Conservation (phyloP, 2,888 invertebrate genomes). For the Maniola hyperantus region DNA sequence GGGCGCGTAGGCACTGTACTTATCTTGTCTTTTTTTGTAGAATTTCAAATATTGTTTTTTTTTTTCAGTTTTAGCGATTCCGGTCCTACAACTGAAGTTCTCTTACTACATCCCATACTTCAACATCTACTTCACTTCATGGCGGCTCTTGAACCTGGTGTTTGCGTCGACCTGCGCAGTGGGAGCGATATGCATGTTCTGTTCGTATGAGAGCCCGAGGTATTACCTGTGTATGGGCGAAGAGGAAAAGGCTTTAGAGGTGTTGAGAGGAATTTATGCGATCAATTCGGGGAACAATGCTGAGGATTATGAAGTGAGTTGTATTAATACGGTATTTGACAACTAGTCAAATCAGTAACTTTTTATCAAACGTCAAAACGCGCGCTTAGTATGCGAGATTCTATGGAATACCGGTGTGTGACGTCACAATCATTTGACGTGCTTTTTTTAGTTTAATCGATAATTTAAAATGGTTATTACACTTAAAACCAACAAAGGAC, state of each 20-base stretch:
- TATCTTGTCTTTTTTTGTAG: too few relatives aligned
- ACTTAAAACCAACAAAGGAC: too few relatives aligned
- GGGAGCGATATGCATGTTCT: slow-evolving; percentile 79
- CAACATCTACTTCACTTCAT: slow-evolving; percentile 84
- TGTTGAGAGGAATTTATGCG: slow-evolving; percentile 56
- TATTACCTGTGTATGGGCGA: slow-evolving; percentile 84
- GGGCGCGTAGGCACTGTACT: too few relatives aligned
- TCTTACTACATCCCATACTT: slow-evolving; percentile 68
- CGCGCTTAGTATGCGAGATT: too few relatives aligned
- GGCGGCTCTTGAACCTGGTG: slow-evolving; percentile 87
- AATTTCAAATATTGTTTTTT: too few relatives aligned
- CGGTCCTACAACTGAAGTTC: slow-evolving; percentile 83
- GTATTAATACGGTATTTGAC: too few relatives aligned
- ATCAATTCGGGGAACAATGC: slow-evolving; percentile 58
- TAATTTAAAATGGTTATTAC: too few relatives aligned
- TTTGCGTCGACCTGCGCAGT: slow-evolving; percentile 84
- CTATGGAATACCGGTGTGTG: too few relatives aligned
- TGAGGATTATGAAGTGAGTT: slow-evolving; percentile 58
- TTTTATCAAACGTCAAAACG: too few relatives aligned
- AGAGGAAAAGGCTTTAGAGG: slow-evolving; percentile 78
- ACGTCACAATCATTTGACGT: too few relatives aligned
- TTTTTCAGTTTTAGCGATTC: slow-evolving; percentile 83
- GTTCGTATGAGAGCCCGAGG: slow-evolving; percentile 89
- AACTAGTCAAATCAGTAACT: too few relatives aligned
- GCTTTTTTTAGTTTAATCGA: too few relatives aligned